Evolutionary conservation across 2,888 invertebrate genomes (phyloP).

Genomic region (Andrena trimmerana): DNA sequence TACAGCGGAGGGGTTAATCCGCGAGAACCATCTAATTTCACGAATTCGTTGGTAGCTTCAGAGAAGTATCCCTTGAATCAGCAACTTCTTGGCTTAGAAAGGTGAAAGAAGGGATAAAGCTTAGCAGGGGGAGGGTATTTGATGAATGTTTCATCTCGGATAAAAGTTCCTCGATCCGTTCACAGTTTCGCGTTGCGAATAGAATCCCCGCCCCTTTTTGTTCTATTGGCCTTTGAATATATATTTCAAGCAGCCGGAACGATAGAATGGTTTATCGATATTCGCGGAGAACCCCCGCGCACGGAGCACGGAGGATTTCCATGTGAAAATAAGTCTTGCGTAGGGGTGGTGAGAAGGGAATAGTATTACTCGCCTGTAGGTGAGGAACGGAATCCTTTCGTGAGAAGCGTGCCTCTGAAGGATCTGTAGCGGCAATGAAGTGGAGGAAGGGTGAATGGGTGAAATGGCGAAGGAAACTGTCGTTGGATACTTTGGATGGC

Average conservation of each 20-base stretch:
- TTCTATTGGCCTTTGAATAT: neutral
- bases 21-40: neutral
- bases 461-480: neutral
- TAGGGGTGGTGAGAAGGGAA: conserved; percentile 4
- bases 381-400: conserved; percentile 16
- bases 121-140: neutral
- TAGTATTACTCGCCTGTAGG: conserved; percentile 3
- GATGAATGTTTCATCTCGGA: conserved; percentile 5
- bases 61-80: neutral
- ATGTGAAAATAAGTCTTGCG: conserved; percentile 17
- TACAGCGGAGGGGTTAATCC: neutral
- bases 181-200: conserved; percentile 9
- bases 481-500: neutral
- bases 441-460: neutral
- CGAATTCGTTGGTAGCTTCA: neutral
- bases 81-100: neutral
- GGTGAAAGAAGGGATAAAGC: neutral
- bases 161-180: conserved; percentile 9
- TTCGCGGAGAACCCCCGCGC: neutral
- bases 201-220: neutral
- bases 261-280: conserved; percentile 41
- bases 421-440: conserved; percentile 14
- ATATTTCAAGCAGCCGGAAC: conserved; percentile 3
- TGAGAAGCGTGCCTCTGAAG: conserved; percentile 22
- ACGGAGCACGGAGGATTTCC: conserved; percentile 19